Conservation (phyloP, 2,797 vertebrate species). For the Philypnodon macrostomus region DNA sequence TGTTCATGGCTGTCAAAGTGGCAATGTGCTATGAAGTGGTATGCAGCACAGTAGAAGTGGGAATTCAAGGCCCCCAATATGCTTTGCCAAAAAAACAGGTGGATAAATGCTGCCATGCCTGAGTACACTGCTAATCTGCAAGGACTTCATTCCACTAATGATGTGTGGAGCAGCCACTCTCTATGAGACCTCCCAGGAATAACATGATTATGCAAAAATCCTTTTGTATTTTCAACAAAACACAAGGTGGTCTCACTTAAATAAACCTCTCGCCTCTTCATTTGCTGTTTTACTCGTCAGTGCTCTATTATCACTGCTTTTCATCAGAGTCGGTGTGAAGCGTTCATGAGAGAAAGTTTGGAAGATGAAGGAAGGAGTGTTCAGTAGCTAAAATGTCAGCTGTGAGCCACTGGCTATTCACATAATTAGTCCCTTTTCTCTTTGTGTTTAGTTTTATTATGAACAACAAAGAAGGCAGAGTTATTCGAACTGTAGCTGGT, state of each 20-base stretch:
- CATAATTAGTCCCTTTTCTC: conserved; percentile 34
- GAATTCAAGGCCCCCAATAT: conserved; percentile 24
- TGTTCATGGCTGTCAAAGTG: conserved; percentile 23
- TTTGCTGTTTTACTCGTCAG: conserved; percentile 29
- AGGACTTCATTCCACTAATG: conserved; percentile 57
- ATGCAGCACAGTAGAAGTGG: conserved; percentile 33
- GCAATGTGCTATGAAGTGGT: conserved; percentile 8
- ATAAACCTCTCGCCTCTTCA: conserved; percentile 31
- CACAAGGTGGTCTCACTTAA: conserved; percentile 55
- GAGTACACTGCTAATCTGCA: conserved; percentile 39
- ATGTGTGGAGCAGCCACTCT: conserved; percentile 42
- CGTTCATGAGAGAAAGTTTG: conserved; percentile 15
- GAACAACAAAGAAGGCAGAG: conserved; percentile 27
- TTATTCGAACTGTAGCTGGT: conserved; percentile 33
- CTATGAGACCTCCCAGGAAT: conserved; percentile 43
- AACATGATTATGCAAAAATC: conserved; percentile 45
- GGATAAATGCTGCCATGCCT: conserved; percentile 34
- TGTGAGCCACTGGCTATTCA: conserved; percentile 31
- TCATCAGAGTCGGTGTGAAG: conserved; percentile 38
- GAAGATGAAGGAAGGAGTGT: conserved; percentile 8
- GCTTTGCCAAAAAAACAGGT: conserved; percentile 38
- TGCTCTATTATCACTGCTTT: conserved; percentile 48
- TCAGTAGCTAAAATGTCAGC: conserved; percentile 42
- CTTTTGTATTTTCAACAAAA: conserved; percentile 58
- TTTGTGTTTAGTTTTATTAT: conserved; percentile 28